phyloP scores from a whole-genome alignment of 2,797 vertebrate species.

The Chelidonichthys spinosus region DNA sequence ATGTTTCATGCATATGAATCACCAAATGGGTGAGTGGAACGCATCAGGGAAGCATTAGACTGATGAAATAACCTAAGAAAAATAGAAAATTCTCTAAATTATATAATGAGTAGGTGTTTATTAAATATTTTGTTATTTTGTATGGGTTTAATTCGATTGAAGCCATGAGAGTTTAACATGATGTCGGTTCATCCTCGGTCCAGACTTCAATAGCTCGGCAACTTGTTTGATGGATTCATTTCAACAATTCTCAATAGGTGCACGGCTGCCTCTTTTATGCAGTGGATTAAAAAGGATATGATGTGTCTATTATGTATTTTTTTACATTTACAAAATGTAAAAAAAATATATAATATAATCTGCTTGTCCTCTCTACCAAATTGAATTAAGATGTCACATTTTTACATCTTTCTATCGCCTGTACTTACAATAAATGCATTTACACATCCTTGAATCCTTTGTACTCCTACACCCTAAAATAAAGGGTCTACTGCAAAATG shows the following conservation, averaged over 20 bases:
- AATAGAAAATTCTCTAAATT: constrained; percentile 10
- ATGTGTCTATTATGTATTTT: background rate
- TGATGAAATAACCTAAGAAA: constrained; percentile 36
- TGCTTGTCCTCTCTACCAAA: background rate
- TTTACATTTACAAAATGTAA: too few species aligned
- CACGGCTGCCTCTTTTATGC: background rate
- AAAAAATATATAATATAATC: background rate
- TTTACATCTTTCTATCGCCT: background rate
- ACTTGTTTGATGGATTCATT: background rate
- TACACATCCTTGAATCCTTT: background rate
- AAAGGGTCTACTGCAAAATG: background rate
- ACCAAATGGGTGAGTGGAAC: constrained; percentile 49
- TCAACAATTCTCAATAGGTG: background rate
- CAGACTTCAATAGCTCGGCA: background rate
- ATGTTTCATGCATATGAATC: constrained; percentile 61
- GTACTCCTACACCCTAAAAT: background rate
- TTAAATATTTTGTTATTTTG: constrained; percentile 32
- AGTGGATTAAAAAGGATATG: background rate
- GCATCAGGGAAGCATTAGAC: constrained; percentile 29
- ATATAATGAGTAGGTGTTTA: background rate
- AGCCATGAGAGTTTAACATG: too few species aligned
- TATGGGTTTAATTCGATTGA: constrained; percentile 22
- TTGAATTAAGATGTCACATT: background rate
- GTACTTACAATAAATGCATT: background rate
- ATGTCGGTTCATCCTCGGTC: background rate